Evolutionary conservation across 2,113 vertebrate genomes (phyloP).

Genomic region (Xiphorhynchus elegans): DNA sequence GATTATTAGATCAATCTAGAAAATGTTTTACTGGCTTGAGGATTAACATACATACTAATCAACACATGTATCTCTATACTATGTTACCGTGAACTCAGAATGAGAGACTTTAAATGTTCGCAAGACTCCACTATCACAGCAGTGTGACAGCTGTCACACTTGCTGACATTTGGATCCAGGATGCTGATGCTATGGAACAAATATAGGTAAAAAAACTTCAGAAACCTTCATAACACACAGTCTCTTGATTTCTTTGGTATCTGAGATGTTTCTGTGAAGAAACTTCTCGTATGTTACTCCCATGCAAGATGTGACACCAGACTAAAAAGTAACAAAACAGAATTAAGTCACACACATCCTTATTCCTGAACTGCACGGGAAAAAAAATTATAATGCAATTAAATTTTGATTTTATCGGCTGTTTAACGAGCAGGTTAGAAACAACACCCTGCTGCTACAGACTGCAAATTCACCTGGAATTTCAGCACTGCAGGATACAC

Average conservation of each 20-base stretch:
- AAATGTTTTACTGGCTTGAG: neutral
- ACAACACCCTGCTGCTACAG: neutral
- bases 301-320: fast-evolving
- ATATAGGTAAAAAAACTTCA: neutral
- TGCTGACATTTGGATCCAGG: neutral
- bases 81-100: neutral
- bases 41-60: neutral
- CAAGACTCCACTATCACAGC: neutral
- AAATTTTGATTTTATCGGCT: neutral
- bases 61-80: neutral
- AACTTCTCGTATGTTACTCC: neutral
- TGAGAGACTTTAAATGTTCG: neutral
- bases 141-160: neutral
- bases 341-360: neutral
- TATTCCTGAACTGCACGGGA: neutral
- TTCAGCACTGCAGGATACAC: neutral
- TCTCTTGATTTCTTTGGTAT: neutral
- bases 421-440: neutral
- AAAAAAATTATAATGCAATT: neutral
- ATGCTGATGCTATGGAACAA: neutral
- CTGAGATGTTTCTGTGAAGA: neutral
- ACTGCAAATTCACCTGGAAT: neutral
- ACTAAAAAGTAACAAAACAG: neutral
- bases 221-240: neutral
- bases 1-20: neutral